Evolutionary conservation across 2,797 vertebrate genomes (phyloP).

Genomic region (Pseudomugil tenellus): DNA sequence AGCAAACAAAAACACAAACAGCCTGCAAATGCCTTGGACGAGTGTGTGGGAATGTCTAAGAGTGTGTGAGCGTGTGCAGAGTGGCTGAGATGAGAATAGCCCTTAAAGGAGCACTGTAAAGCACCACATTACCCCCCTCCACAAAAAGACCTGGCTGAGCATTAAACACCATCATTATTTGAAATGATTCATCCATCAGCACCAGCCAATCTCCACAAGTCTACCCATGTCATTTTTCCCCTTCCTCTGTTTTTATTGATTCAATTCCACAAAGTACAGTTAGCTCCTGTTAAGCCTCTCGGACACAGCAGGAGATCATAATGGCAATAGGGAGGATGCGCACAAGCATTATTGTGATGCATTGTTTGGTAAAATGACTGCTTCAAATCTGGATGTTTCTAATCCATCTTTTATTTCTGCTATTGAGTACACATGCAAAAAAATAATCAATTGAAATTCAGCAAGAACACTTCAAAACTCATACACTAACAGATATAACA

Average conservation of each 20-base stretch:
- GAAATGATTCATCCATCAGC: conserved; percentile 49
- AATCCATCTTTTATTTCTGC: conserved; percentile 31
- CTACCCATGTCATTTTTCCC: conserved; percentile 32
- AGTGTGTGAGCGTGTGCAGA: conserved; percentile 11
- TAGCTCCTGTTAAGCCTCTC: conserved; percentile 59
- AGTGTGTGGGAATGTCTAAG: conserved; percentile 21
- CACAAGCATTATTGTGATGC: conserved; percentile 40
- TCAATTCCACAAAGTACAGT: conserved; percentile 64
- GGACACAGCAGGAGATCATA: conserved; percentile 57
- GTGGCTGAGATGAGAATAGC: conserved; percentile 60
- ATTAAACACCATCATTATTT: conserved; percentile 69
- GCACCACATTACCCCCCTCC: conserved; percentile 40
- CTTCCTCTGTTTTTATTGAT: conserved; percentile 36
- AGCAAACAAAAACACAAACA: conserved; percentile 35
- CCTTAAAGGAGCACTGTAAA: conserved; percentile 45
- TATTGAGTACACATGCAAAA: conserved; percentile 19
- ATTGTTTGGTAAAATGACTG: conserved; percentile 41
- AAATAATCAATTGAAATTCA: conserved; percentile 40
- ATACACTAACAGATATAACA: neutral
- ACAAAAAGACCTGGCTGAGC: conserved; percentile 60
- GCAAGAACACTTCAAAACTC: conserved; percentile 9
- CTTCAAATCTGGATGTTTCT: conserved; percentile 30
- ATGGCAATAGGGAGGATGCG: conserved; percentile 45
- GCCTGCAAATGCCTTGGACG: conserved; percentile 25
- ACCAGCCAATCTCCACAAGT: conserved; percentile 18